A percentile compares a stretch with the other conserved stretches of the same genome.
phyloP scores from a whole-genome alignment of 2,797 vertebrate genomes.

The Ptychobarbus kaznakovi region DNA sequence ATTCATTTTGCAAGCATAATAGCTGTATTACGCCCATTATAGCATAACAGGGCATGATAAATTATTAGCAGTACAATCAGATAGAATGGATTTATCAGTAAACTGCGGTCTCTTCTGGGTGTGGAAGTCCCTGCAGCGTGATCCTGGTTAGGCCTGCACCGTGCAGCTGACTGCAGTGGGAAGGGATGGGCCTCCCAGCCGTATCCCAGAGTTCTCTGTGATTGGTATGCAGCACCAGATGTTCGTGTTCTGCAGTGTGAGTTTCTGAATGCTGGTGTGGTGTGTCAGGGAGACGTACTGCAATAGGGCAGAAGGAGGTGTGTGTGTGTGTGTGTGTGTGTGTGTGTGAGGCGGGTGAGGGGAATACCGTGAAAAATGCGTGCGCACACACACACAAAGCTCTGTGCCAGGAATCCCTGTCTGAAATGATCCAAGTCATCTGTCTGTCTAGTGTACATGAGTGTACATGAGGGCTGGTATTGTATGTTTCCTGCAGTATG shows the following conservation, averaged over 20 bases:
- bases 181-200: constrained; percentile 6
- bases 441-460: neutral
- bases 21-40: neutral
- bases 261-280: constrained; percentile 72
- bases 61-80: neutral
- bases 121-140: constrained; percentile 2
- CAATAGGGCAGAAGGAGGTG: constrained; percentile 66
- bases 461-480: neutral
- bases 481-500: neutral
- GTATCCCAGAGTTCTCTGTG: constrained; percentile 53
- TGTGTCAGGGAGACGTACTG: constrained; percentile 75
- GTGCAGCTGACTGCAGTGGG: constrained; percentile 57
- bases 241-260: constrained; percentile 78
- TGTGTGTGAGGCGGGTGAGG: constrained; percentile 38
- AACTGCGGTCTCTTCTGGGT: neutral
- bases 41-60: neutral
- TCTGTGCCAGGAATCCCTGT: constrained; percentile 69
- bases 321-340: constrained; percentile 64
- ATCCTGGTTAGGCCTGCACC: constrained; percentile 1
- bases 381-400: constrained; percentile 16
- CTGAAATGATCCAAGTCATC: constrained; percentile 60
- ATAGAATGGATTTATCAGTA: neutral
- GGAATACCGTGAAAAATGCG: constrained; percentile 48
- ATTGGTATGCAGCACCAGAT: constrained; percentile 77
- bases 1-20: constrained; percentile 13